A percentile compares a stretch with the other conserved stretches of the same genome.
phyloP scores from a whole-genome alignment of 1,140 invertebrate species.

The Thaumatotibia leucotreta region DNA sequence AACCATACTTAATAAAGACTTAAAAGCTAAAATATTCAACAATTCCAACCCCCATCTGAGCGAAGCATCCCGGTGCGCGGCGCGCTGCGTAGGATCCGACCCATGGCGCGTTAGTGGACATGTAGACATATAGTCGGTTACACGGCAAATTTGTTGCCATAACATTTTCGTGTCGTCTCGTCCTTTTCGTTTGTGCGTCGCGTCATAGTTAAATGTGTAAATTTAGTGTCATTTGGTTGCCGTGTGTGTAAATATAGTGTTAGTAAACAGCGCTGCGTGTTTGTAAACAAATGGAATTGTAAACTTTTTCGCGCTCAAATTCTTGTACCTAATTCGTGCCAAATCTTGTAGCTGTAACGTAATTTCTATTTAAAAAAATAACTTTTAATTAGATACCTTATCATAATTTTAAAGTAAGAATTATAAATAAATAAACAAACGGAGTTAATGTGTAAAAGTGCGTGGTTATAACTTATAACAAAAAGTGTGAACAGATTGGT shows the following conservation, averaged over 20 bases:
- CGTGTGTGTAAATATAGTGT: constrained; percentile 35
- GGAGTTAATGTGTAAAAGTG: not conserved
- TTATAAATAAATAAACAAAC: not conserved
- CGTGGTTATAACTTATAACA: not conserved
- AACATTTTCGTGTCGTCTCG: constrained; percentile 74
- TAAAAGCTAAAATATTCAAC: no score
- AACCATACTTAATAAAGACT: no score
- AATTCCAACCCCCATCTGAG: no score
- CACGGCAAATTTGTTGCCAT: constrained; percentile 76
- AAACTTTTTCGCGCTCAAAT: constrained; percentile 17
- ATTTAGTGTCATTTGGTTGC: constrained; percentile 17
- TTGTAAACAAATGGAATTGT: constrained; percentile 43
- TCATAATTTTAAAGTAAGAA: not conserved
- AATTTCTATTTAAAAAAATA: not conserved
- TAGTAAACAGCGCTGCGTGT: constrained; percentile 68
- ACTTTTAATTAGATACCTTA: not conserved
- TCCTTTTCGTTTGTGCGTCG: constrained; percentile 73
- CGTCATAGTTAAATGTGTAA: constrained; percentile 56
- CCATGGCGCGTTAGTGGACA: constrained; percentile 76
- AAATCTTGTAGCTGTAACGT: not conserved
- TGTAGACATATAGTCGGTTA: constrained; percentile 76
- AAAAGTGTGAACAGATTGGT: not conserved
- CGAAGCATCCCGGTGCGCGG: no score
- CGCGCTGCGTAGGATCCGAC: no score
- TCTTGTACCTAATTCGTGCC: constrained; percentile 6